These are phyloP conservation scores for Euplexia lucipara DNA, from an alignment of 2,888 invertebrate genomes.

Conservation along the genomic window DNA sequence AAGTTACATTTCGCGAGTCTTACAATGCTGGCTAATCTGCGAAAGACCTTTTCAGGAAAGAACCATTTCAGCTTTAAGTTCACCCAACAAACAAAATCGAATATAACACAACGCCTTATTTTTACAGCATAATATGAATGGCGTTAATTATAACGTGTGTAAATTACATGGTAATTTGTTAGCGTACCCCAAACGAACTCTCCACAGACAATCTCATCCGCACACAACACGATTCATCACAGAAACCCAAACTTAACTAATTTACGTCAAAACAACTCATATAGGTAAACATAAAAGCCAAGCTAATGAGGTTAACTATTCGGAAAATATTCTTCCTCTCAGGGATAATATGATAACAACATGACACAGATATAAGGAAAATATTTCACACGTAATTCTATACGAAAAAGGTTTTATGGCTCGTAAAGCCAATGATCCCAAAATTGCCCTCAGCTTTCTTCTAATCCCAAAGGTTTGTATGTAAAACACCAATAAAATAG, in stretches of 20 bases:
- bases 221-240: conserved; percentile 43
- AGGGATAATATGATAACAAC: conserved; percentile 64
- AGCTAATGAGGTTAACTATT: conserved; percentile 65
- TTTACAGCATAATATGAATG: conserved; percentile 41
- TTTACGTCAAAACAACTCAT: conserved; percentile 51
- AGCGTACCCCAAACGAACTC: conserved; percentile 36
- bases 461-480: conserved; percentile 67
- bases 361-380: conserved; percentile 61
- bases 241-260: conserved; percentile 50
- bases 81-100: conserved; percentile 12
- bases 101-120: conserved; percentile 21
- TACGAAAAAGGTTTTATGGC: conserved; percentile 81
- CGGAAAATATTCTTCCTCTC: conserved; percentile 61
- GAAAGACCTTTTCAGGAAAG: too few relatives aligned
- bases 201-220: conserved; percentile 44
- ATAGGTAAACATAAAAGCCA: conserved; percentile 48
- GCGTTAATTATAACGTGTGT: conserved; percentile 41
- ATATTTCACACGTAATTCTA: conserved; percentile 75
- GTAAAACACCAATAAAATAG: conserved; percentile 62
- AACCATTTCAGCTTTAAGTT: too few relatives aligned
- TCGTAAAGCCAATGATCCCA: conserved; percentile 84
- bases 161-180: conserved; percentile 51
- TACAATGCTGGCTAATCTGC: too few relatives aligned
- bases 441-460: conserved; percentile 75
- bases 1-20: too few relatives aligned